Conservation (phyloP, 2,888 invertebrate species). For the Chaetogeoica ovagalla region DNA sequence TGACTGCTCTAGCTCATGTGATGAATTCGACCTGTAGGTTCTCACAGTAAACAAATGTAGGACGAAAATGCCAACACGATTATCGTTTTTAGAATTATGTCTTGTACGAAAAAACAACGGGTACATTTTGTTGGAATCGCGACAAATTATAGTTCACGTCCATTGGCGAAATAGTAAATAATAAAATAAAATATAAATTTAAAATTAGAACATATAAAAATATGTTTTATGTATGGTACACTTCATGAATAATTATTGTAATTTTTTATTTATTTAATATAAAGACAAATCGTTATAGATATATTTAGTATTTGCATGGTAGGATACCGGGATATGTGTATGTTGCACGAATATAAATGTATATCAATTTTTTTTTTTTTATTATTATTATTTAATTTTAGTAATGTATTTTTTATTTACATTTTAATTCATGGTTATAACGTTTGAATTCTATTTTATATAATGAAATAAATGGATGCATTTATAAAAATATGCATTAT, state of each 20-base stretch:
- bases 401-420: too few species aligned
- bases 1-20: conserved; percentile 22
- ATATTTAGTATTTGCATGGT: background rate
- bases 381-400: too few species aligned
- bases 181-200: conserved; percentile 1
- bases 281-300: too few species aligned
- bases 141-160: conserved; percentile 16
- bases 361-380: background rate
- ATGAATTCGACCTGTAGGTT: conserved; percentile 33
- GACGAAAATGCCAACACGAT: conserved; percentile 41
- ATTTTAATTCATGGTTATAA: too few species aligned
- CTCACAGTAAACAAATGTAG: conserved; percentile 32
- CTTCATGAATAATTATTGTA: too few species aligned
- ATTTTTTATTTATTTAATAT: too few species aligned
- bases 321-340: background rate
- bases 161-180: conserved; percentile 8
- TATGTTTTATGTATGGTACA: too few species aligned
- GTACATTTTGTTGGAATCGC: conserved; percentile 33
- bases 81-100: background rate
- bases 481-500: too few species aligned
- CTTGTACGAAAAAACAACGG: background rate
- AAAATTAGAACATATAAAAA: too few species aligned
- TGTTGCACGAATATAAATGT: background rate
- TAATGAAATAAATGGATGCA: too few species aligned
- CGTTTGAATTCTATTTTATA: too few species aligned